Percentiles rank a stretch among this genome's conserved stretches.
These are phyloP conservation scores for Notamacropus eugenii DNA, from an alignment of 2,797 vertebrate species.

Conservation along the genomic window DNA sequence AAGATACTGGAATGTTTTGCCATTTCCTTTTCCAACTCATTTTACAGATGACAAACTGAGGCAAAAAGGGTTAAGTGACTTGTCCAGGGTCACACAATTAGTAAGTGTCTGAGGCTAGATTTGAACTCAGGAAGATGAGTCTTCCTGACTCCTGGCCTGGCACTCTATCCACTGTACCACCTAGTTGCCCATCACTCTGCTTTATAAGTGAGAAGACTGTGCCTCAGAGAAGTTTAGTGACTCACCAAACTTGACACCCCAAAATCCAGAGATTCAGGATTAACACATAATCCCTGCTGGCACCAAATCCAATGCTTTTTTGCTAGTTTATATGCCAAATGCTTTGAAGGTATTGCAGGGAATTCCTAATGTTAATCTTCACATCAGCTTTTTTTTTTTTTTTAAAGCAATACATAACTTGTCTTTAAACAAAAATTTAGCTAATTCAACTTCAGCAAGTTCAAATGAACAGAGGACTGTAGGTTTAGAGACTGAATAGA, in stretches of 20 bases:
- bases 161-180: not conserved
- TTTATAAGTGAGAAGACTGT: not conserved
- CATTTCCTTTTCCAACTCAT: not conserved
- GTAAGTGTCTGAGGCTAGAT: not conserved
- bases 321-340: not conserved
- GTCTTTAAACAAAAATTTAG: slow-evolving; percentile 44
- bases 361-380: slow-evolving; percentile 19
- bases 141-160: not conserved
- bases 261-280: not conserved
- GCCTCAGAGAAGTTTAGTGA: not conserved
- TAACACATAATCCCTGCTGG: not conserved
- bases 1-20: not conserved
- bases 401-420: slow-evolving; percentile 57
- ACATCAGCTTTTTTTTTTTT: not conserved
- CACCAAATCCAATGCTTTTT: not conserved
- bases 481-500: not conserved
- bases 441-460: slow-evolving; percentile 39
- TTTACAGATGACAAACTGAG: not conserved
- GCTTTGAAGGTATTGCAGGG: slow-evolving; percentile 3
- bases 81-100: not conserved
- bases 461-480: not conserved
- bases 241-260: not conserved
- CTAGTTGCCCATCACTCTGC: not conserved
- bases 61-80: not conserved
- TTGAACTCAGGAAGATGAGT: not conserved